Percentiles rank a stretch among this genome's conserved stretches.
These are phyloP conservation scores for Amyelois transitella DNA, from an alignment of 1,140 invertebrate species.

Conservation along the genomic window DNA sequence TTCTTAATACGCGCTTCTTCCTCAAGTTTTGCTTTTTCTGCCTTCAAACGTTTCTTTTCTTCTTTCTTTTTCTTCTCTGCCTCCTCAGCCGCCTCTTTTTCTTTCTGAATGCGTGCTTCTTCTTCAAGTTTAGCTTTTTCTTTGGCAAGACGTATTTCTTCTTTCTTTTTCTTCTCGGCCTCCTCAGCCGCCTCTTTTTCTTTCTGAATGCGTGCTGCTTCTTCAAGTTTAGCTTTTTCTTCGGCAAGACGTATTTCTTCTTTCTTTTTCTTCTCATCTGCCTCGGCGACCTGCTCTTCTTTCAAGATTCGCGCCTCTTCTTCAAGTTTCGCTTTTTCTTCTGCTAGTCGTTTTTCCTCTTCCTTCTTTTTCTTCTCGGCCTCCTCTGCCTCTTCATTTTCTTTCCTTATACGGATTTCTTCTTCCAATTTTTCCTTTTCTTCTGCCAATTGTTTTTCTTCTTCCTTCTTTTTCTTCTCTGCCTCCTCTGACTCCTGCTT, in stretches of 20 bases:
- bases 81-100: slow-evolving; percentile 18
- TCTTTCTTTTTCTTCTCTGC: slow-evolving; percentile 14
- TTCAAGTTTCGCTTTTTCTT: slow-evolving; percentile 21
- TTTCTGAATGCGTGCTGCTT: slow-evolving; percentile 11
- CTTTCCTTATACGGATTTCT: slow-evolving; percentile 19
- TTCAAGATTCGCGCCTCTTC: slow-evolving; percentile 18
- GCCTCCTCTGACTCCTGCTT: slow-evolving; percentile 13
- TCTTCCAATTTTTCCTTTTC: slow-evolving; percentile 15
- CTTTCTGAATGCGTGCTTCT: slow-evolving; percentile 14
- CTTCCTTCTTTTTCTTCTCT: slow-evolving; percentile 18
- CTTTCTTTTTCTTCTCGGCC: slow-evolving; percentile 22
- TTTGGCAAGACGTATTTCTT: not conserved
- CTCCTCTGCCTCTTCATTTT: slow-evolving; percentile 22
- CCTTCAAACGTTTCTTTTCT: slow-evolving; percentile 23
- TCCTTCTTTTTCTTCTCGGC: slow-evolving; percentile 1
- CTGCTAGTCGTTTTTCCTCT: slow-evolving; percentile 10
- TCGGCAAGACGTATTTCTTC: slow-evolving; percentile 14
- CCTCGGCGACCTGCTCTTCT: slow-evolving; percentile 12
- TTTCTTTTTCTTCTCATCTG: slow-evolving; percentile 12
- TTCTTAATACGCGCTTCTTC: slow-evolving; percentile 12
- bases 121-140: slow-evolving; percentile 10
- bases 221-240: slow-evolving; percentile 16
- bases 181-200: slow-evolving; percentile 11
- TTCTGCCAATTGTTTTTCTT: slow-evolving; percentile 13
- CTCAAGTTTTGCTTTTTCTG: slow-evolving; percentile 21